A percentile compares a stretch with the other conserved stretches of the same genome.
Conservation (phyloP, 2,797 vertebrate genomes). For the Eupleurogrammus muticus region DNA sequence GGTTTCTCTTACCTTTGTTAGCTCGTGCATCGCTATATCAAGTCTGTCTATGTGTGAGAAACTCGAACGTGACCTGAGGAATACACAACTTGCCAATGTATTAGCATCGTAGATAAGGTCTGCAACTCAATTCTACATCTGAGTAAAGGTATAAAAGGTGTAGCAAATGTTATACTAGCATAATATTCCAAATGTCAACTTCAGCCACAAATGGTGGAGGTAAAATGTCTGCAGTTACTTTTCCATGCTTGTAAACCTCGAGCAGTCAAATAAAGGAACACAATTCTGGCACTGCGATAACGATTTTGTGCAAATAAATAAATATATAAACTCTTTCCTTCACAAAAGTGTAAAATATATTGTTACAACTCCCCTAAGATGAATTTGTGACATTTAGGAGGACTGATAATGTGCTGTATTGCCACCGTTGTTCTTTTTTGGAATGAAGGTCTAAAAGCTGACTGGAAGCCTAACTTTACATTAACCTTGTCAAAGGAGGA, state of each 20-base stretch:
- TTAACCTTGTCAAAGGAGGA: too few species aligned
- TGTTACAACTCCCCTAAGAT: too few species aligned
- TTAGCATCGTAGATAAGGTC: neutral
- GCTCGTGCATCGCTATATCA: neutral
- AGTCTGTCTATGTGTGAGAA: constrained; percentile 6
- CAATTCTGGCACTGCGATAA: constrained; percentile 2
- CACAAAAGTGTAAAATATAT: neutral
- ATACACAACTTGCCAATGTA: neutral
- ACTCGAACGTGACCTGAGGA: neutral
- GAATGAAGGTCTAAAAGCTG: too few species aligned
- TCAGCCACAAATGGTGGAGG: neutral
- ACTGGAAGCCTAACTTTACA: too few species aligned
- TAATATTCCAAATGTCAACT: neutral
- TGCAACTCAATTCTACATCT: neutral
- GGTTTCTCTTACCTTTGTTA: neutral
- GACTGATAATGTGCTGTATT: too few species aligned
- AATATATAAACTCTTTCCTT: neutral
- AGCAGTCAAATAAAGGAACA: neutral
- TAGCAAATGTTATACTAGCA: neutral
- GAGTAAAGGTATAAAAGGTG: neutral
- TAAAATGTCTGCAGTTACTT: neutral
- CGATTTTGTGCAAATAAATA: neutral
- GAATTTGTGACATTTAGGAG: too few species aligned
- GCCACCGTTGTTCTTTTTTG: too few species aligned
- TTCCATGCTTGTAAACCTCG: too few species aligned